Percentiles rank a stretch among this genome's conserved stretches.
Conservation (phyloP, 2,888 invertebrate genomes). For the Allacma fusca region DNA sequence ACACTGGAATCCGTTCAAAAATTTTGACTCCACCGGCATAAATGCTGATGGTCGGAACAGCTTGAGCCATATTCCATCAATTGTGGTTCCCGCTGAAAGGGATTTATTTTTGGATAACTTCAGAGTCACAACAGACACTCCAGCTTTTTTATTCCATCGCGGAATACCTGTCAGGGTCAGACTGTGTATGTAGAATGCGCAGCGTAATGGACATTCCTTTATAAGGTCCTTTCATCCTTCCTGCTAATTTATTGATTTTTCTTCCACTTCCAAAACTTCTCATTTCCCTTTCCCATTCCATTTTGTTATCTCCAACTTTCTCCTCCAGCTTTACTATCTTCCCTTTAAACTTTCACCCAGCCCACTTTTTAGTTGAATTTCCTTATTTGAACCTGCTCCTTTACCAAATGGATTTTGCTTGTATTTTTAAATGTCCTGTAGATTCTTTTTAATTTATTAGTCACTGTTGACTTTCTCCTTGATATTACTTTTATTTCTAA, state of each 20-base stretch:
- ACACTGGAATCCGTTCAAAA: no score
- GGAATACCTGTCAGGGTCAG: no score
- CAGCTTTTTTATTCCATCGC: no score
- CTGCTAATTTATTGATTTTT: slow-evolving; percentile 13
- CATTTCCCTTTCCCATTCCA: background rate
- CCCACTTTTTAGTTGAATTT: background rate
- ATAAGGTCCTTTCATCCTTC: slow-evolving; percentile 9
- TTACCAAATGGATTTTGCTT: no score
- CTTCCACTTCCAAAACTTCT: background rate
- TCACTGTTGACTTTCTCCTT: no score
- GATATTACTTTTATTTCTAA: no score
- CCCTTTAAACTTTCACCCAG: background rate
- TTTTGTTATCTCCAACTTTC: background rate
- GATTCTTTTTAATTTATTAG: no score
- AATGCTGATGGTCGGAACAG: no score
- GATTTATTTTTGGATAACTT: slow-evolving; percentile 4
- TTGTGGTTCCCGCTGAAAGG: background rate
- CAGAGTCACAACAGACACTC: background rate
- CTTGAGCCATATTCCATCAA: no score
- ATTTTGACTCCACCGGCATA: no score
- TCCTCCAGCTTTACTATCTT: background rate
- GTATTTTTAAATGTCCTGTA: no score
- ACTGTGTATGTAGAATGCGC: background rate
- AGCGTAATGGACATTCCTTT: slow-evolving; percentile 14
- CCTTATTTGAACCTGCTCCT: background rate